Percentiles rank a stretch among this genome's conserved stretches.
Evolutionary conservation across 2,113 vertebrate species (phyloP).

Genomic region (Mormoops blainvillei): DNA sequence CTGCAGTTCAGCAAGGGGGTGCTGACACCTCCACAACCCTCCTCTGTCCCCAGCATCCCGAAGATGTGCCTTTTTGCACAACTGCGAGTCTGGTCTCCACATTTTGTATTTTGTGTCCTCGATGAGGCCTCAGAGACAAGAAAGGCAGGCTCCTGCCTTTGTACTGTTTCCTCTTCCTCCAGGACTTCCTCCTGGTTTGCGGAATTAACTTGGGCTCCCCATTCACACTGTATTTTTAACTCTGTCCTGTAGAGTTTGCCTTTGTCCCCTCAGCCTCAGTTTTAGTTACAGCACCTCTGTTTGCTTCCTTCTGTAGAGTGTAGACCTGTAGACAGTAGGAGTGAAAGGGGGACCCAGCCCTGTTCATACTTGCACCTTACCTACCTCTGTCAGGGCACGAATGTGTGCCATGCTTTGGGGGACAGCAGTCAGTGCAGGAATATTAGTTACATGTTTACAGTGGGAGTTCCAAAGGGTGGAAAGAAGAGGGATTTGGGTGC

Average conservation of each 20-base stretch:
- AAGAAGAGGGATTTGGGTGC: neutral
- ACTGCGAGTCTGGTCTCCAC: neutral
- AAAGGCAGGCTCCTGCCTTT: neutral
- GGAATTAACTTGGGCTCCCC: neutral
- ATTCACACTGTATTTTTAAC: neutral
- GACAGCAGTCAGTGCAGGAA: neutral
- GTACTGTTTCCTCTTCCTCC: neutral
- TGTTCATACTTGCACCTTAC: no score
- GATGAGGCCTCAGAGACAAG: neutral
- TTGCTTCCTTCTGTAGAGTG: neutral
- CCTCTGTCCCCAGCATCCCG: neutral
- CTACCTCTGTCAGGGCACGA: neutral
- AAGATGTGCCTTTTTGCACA: neutral
- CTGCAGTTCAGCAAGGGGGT: neutral
- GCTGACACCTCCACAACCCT: neutral
- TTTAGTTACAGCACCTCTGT: no score
- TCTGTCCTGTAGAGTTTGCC: neutral
- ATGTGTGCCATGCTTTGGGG: neutral
- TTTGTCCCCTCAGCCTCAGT: neutral
- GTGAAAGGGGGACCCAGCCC: neutral
- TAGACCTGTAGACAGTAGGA: no score
- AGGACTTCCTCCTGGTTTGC: neutral
- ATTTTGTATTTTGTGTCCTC: neutral
- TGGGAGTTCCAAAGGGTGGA: neutral
- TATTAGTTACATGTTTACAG: accelerated